Base-by-base conservation (phyloP, 2,797 vertebrate species). In the Urophycis tenuis region DNA sequence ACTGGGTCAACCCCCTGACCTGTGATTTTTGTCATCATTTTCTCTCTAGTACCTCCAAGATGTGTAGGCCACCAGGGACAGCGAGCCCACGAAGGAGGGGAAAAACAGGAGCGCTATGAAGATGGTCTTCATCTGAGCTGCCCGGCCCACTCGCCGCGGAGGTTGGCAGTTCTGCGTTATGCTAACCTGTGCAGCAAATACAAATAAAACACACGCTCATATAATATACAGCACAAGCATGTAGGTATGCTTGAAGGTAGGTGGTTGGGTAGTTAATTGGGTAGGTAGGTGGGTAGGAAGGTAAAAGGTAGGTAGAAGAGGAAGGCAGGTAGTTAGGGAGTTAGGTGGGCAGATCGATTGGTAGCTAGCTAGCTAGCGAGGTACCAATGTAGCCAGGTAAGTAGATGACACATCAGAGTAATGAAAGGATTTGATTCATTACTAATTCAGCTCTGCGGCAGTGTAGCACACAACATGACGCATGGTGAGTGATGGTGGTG, bases 91-190 rank as follows among this genome's bases (percentile, higher is more conserved):
- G 39, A 96, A 97, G 79, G 93, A 97, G 0, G 98, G 97, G 84
- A 96, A 95, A 80, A 99, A 97, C 29, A 99, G 93, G 22, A 99
- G 89, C 19, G 92, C 88, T 19, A 96, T 93, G 87, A 97, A 98
- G 82, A 95, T 87, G 0, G 96, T 99, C 82, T 93, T 94, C 96
- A 98, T 98, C 77, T 98, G 96, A 22, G 96, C 94, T 2, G 96
- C 97, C n/a, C 94, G 92, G 91, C 96, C 96, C 19, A 91, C 93
- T 72, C 93, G 93, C 81, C 89, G 87, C 0, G 97, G 95, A 15
- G 97, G 96, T 79, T 96, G 96, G 84, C 96, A 99, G 85, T 98
- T 99, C 91, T 90, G 94, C 79, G 86, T 93, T 79, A 99, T 88
- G 77, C 96, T 99, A 86, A 96, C 85, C 98, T 99, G 84, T 74